Evolutionary conservation across 2,113 vertebrate genomes (phyloP).

Genomic region (Hystrix cristata): DNA sequence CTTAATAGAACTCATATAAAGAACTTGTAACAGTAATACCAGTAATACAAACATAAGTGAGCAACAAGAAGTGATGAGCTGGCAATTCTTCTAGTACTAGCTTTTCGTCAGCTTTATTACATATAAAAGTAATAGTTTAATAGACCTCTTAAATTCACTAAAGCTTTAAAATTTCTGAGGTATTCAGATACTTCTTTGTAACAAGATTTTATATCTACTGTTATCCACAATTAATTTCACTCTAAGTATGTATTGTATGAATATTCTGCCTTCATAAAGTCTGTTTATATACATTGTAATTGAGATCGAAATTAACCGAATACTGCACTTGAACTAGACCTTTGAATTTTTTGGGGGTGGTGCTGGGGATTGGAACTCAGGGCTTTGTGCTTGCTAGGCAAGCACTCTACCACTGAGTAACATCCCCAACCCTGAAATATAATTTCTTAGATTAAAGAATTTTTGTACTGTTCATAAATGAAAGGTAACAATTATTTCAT

Average conservation of each 20-base stretch:
- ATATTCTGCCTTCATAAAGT: background rate
- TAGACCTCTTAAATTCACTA: background rate
- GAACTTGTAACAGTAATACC: background rate
- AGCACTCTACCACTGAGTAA: no score
- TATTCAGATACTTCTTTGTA: constrained; percentile 5
- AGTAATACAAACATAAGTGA: background rate
- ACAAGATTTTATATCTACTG: constrained; percentile 17
- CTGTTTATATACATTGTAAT: constrained; percentile 22
- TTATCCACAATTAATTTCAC: constrained; percentile 18
- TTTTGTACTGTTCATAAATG: constrained; percentile 33
- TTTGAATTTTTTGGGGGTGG: constrained; percentile 46
- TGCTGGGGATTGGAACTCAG: no score
- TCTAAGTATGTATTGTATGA: background rate
- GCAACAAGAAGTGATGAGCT: background rate
- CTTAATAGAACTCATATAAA: background rate
- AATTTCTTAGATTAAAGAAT: constrained; percentile 47
- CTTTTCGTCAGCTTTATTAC: constrained; percentile 53
- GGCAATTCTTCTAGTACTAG: background rate
- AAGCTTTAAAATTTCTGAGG: constrained; percentile 20
- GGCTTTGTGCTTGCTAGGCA: no score
- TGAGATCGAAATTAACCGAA: constrained; percentile 43
- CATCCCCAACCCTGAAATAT: background rate
- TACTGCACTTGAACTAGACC: constrained; percentile 35
- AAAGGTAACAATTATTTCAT: constrained; percentile 62
- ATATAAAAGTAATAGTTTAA: background rate